Evolutionary conservation across 2,113 vertebrate genomes (phyloP).

Genomic region (Caranx melampygus): DNA sequence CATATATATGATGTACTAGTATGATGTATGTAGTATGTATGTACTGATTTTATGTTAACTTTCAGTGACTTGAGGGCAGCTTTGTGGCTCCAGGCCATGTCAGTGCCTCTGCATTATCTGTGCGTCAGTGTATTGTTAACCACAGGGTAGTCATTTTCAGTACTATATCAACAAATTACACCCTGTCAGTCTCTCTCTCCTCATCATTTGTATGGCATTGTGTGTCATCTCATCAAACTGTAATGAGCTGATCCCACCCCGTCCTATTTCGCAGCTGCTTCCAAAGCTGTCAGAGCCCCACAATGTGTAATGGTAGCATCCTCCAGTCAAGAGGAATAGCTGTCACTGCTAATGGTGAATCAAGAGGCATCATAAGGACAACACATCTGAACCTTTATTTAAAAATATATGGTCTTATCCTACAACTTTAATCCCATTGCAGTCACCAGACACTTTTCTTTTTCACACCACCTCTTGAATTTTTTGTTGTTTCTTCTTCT

Average conservation of each 20-base stretch:
- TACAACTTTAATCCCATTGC: not conserved
- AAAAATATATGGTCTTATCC: not conserved
- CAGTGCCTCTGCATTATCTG: not conserved
- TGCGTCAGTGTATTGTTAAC: not conserved
- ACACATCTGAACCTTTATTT: not conserved
- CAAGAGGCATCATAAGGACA: constrained; percentile 6
- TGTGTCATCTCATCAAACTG: not conserved
- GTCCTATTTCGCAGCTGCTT: constrained; percentile 28
- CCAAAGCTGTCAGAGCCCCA: not conserved
- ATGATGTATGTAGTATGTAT: not conserved
- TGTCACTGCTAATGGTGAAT: constrained; percentile 14
- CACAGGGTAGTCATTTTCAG: not conserved
- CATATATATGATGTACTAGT: too few species aligned
- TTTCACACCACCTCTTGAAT: not conserved
- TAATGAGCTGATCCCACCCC: constrained; percentile 3
- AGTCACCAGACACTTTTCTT: not conserved
- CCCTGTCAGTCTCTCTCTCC: not conserved
- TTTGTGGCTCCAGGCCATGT: not conserved
- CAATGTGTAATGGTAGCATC: not conserved
- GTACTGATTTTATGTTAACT: not conserved
- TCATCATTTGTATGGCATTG: not conserved
- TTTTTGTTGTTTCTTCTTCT: not conserved
- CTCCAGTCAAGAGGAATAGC: constrained; percentile 9
- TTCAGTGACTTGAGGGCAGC: not conserved
- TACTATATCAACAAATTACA: not conserved